These are phyloP conservation scores for Gallinago stenura DNA, from an alignment of 2,797 vertebrate species.

Conservation along the genomic window DNA sequence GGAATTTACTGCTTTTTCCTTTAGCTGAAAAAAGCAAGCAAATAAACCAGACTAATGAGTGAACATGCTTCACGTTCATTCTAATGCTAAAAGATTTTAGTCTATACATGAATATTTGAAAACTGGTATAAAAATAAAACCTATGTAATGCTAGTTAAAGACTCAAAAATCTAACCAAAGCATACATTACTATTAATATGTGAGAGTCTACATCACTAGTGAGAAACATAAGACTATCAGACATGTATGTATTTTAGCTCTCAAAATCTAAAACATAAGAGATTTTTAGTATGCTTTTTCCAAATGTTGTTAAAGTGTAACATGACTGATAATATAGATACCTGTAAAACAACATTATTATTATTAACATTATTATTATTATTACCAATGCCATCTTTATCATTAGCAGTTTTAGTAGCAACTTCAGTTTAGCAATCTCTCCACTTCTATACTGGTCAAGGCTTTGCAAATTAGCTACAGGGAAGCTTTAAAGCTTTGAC, in stretches of 20 bases:
- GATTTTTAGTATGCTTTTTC: slow-evolving; percentile 30
- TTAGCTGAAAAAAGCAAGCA: slow-evolving; percentile 82
- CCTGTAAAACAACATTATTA: neutral
- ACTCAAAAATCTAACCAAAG: slow-evolving; percentile 18
- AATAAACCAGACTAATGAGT: neutral
- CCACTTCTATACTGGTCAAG: neutral
- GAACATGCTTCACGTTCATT: slow-evolving; percentile 1
- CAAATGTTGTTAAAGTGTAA: slow-evolving; percentile 11
- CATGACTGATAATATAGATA: neutral
- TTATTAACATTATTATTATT: neutral
- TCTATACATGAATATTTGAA: neutral
- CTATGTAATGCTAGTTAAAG: neutral
- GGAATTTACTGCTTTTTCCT: slow-evolving; percentile 87
- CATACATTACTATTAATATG: slow-evolving; percentile 8
- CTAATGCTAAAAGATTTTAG: neutral
- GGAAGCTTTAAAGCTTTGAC: slow-evolving; percentile 10
- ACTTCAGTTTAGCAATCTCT: slow-evolving; percentile 26
- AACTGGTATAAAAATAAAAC: neutral
- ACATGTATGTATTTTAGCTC: neutral
- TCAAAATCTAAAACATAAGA: neutral
- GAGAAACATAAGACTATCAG: neutral
- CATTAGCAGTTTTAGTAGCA: slow-evolving; percentile 47
- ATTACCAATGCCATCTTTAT: neutral
- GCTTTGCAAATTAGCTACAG: slow-evolving; percentile 26
- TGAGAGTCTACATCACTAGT: neutral